Percentiles rank a stretch among this genome's conserved stretches.
Conservation (phyloP, 2,888 invertebrate genomes). For the Callosobruchus maculatus region DNA sequence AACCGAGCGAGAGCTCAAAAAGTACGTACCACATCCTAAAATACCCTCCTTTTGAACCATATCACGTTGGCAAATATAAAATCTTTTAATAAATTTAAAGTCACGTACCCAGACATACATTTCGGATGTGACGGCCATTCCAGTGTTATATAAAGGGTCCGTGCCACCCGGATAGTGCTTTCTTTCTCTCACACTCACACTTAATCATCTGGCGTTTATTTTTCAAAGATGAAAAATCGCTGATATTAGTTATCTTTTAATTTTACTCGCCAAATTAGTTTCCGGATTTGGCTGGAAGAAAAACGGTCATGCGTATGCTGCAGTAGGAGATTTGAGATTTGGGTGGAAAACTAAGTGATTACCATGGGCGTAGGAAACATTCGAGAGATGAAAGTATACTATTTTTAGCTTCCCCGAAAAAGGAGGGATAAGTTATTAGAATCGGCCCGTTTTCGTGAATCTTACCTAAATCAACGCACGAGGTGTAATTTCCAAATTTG, state of each 20-base stretch:
- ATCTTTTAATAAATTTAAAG: neutral
- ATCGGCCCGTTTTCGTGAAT: too few relatives aligned
- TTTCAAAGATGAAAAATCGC: neutral
- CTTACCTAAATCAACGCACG: too few relatives aligned
- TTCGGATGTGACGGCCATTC: neutral
- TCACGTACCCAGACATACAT: neutral
- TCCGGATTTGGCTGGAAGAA: neutral
- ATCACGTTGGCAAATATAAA: neutral
- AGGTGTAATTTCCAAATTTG: too few relatives aligned
- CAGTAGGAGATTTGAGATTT: neutral
- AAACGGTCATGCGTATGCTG: neutral
- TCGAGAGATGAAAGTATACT: too few relatives aligned
- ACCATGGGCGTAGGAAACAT: conserved; percentile 4
- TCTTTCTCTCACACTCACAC: neutral
- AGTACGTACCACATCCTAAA: neutral
- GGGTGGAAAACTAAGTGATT: neutral
- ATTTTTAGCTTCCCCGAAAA: too few relatives aligned
- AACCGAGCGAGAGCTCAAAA: neutral
- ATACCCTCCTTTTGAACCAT: neutral
- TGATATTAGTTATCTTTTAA: neutral
- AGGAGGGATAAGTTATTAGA: too few relatives aligned
- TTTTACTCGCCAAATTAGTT: neutral
- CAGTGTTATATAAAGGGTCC: neutral
- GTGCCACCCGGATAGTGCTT: neutral
- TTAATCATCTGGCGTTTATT: neutral